Percentiles rank a stretch among this genome's conserved stretches.
Evolutionary conservation across 2,113 vertebrate species (phyloP).

Genomic region (Dipodomys spectabilis): DNA sequence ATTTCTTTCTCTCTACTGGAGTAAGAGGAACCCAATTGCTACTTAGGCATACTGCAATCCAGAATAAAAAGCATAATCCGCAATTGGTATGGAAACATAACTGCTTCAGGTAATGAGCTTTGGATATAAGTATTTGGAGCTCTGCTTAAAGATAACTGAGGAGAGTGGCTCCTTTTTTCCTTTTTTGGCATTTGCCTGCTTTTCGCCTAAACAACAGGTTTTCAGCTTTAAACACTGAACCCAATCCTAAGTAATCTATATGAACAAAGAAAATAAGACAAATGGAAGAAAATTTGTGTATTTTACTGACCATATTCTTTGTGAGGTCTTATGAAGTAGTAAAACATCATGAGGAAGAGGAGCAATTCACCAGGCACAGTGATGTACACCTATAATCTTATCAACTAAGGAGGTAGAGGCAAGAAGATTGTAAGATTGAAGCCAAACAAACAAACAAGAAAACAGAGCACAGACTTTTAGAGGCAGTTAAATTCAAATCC

Average conservation of each 20-base stretch:
- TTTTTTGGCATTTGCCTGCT: background rate
- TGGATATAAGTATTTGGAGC: background rate
- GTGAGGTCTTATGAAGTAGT: background rate
- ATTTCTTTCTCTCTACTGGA: background rate
- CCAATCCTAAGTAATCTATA: background rate
- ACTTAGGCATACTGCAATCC: background rate
- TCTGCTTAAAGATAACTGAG: background rate
- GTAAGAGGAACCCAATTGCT: background rate
- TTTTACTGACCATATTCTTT: background rate
- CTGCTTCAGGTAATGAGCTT: background rate
- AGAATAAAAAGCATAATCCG: background rate
- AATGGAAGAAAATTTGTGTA: background rate
- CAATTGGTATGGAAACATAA: background rate
- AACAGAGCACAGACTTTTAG: background rate
- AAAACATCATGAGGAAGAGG: background rate
- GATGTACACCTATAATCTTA: too few relatives aligned
- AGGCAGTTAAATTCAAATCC: background rate
- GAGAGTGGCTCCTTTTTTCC: accelerated
- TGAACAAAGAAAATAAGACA: background rate
- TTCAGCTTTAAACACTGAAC: background rate
- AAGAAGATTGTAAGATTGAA: too few relatives aligned
- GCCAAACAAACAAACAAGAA: too few relatives aligned
- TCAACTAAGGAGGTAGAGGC: too few relatives aligned
- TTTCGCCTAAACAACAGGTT: too few relatives aligned
- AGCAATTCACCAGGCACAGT: too few relatives aligned